Conservation (phyloP, 1,140 invertebrate species). For the Catajapyx aquilonaris region DNA sequence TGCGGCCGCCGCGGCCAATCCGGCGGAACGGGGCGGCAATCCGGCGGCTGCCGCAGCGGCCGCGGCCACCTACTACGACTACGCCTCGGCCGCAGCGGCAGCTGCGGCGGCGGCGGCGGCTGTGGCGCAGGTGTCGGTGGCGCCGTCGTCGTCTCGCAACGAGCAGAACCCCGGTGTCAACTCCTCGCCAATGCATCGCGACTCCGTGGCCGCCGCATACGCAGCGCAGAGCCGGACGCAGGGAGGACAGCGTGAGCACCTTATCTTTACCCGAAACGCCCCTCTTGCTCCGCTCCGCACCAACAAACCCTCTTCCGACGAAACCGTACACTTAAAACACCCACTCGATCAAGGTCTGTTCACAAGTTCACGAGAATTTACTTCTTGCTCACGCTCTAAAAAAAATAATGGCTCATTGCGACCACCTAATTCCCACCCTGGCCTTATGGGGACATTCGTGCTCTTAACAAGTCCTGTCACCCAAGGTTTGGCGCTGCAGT, state of each 20-base stretch:
- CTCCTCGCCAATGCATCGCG: slow-evolving; percentile 10
- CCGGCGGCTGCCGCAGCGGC: slow-evolving; percentile 11
- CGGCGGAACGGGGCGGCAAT: slow-evolving; percentile 11
- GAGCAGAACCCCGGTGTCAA: slow-evolving; percentile 12
- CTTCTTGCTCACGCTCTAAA: too few relatives aligned
- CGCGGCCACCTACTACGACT: slow-evolving; percentile 13
- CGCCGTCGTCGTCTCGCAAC: slow-evolving; percentile 7
- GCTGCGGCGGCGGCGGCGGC: slow-evolving; percentile 7
- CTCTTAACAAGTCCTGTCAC: too few relatives aligned
- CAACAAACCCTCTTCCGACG: too few relatives aligned
- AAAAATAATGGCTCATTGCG: too few relatives aligned
- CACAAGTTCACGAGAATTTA: too few relatives aligned
- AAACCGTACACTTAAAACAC: too few relatives aligned
- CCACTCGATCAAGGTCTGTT: too few relatives aligned
- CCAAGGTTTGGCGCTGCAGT: too few relatives aligned
- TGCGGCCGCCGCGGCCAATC: slow-evolving; percentile 12
- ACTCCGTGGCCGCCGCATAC: slow-evolving; percentile 8
- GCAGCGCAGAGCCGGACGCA: background rate
- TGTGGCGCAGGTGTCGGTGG: slow-evolving; percentile 1
- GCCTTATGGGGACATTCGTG: too few relatives aligned
- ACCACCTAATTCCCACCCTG: too few relatives aligned
- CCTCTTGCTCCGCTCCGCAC: too few relatives aligned
- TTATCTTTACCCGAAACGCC: too few relatives aligned
- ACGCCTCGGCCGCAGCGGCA: slow-evolving; percentile 10
- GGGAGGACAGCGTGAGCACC: background rate